These are phyloP conservation scores for Gryllus longicercus DNA, from an alignment of 2,888 invertebrate genomes.

Conservation along the genomic window DNA sequence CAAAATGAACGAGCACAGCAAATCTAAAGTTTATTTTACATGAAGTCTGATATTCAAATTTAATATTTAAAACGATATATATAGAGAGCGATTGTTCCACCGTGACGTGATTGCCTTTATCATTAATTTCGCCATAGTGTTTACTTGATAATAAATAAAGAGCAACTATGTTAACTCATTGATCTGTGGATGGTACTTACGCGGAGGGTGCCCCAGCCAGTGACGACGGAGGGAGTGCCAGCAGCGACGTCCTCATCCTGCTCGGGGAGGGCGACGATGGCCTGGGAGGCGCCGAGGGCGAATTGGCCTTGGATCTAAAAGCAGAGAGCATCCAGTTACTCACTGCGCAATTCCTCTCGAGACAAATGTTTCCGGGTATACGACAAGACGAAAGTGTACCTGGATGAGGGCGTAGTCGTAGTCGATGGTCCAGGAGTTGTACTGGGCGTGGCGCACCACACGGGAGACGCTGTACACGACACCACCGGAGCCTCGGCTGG, in stretches of 20 bases:
- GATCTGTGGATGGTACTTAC: not conserved
- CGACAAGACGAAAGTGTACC: constrained; percentile 38
- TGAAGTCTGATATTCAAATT: no score
- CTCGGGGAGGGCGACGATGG: constrained; percentile 44
- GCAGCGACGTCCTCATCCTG: constrained; percentile 40
- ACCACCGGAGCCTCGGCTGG: constrained; percentile 38
- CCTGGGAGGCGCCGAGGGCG: constrained; percentile 45
- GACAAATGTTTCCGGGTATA: not conserved
- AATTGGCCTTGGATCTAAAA: constrained; percentile 40
- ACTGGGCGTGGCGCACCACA: constrained; percentile 45
- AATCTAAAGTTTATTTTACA: no score
- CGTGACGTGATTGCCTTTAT: constrained; percentile 42
- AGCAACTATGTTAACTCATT: not conserved
- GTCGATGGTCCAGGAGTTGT: constrained; percentile 44
- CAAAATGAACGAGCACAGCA: no score
- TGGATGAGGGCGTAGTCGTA: constrained; percentile 50
- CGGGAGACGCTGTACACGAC: constrained; percentile 40
- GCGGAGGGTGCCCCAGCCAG: constrained; percentile 46
- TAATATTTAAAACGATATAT: no score
- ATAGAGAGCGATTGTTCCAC: constrained; percentile 54
- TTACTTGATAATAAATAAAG: not conserved
- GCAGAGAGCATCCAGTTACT: not conserved
- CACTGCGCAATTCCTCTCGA: not conserved
- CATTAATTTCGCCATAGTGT: no score
- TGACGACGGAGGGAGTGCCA: constrained; percentile 42